phyloP scores from a whole-genome alignment of 2,888 invertebrate genomes.

The Limulus polyphemus region DNA sequence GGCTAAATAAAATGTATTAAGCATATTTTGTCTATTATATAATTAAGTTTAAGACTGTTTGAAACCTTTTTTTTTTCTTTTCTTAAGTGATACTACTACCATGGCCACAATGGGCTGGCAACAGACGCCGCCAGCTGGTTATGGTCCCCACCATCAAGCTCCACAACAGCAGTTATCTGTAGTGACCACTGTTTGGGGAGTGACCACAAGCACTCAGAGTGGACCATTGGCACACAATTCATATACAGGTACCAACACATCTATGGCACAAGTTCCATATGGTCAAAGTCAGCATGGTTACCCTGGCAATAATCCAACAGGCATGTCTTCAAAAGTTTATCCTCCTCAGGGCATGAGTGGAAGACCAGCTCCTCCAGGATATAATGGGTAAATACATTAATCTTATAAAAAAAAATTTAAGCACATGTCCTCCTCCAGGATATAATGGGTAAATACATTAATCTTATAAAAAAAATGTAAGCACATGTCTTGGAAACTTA shows the following conservation, averaged over 20 bases:
- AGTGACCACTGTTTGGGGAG: constrained; percentile 48
- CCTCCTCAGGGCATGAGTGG: constrained; percentile 8
- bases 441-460: constrained; percentile 19
- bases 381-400: constrained; percentile 18
- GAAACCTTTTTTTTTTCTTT: no score
- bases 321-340: constrained; percentile 8
- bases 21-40: no score
- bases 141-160: constrained; percentile 17
- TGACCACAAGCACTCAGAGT: constrained; percentile 27
- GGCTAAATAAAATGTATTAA: no score
- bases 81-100: constrained; percentile 20
- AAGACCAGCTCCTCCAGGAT: constrained; percentile 17
- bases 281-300: constrained; percentile 22
- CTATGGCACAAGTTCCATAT: constrained; percentile 44
- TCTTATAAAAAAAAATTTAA: no score
- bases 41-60: no score
- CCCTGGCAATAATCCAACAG: constrained; percentile 7
- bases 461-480: neutral
- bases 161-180: constrained; percentile 47
- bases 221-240: constrained; percentile 26
- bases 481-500: no score
- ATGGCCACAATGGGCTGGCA: constrained; percentile 30
- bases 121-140: constrained; percentile 12
- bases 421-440: constrained; percentile 18
- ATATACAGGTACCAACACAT: constrained; percentile 42